Evolutionary conservation across 2,797 vertebrate species (phyloP).

Genomic region (Knipowitschia caucasica): DNA sequence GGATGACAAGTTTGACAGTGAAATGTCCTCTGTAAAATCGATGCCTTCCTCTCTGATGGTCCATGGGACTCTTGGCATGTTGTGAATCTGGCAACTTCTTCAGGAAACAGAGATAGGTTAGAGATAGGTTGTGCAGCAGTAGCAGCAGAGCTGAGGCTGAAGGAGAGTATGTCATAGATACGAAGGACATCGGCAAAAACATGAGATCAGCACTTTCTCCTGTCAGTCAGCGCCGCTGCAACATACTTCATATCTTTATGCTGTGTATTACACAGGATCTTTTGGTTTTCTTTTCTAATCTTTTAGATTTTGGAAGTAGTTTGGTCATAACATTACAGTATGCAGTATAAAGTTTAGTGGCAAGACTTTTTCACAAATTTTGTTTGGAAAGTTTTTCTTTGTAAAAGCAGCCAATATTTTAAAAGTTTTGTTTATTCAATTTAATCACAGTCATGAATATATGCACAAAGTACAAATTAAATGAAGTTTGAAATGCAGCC

Average conservation of each 20-base stretch:
- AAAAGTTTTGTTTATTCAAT: too few species aligned
- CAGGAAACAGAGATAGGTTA: conserved; percentile 50
- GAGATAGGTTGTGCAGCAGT: conserved; percentile 42
- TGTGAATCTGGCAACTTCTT: conserved; percentile 61
- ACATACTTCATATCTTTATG: conserved; percentile 38
- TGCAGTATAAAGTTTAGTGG: not conserved
- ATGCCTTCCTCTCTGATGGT: conserved; percentile 50
- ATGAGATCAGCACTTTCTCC: conserved; percentile 53
- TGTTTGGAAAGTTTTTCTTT: too few species aligned
- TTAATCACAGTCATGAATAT: too few species aligned
- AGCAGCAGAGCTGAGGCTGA: conserved; percentile 31
- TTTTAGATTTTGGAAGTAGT: not conserved
- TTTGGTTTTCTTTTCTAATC: too few species aligned
- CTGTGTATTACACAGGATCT: too few species aligned
- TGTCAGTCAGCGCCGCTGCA: conserved; percentile 40
- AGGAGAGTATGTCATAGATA: conserved; percentile 53
- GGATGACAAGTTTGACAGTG: conserved; percentile 64
- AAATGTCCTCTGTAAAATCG: conserved; percentile 65
- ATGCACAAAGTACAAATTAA: too few species aligned
- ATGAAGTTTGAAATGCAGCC: too few species aligned
- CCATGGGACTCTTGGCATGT: conserved; percentile 60
- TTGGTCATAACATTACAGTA: not conserved
- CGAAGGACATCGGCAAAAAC: conserved; percentile 55
- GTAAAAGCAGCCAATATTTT: too few species aligned
- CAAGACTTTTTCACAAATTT: not conserved